These are phyloP conservation scores for Poecilia gillii DNA, from an alignment of 2,797 vertebrate species.

Conservation along the genomic window DNA sequence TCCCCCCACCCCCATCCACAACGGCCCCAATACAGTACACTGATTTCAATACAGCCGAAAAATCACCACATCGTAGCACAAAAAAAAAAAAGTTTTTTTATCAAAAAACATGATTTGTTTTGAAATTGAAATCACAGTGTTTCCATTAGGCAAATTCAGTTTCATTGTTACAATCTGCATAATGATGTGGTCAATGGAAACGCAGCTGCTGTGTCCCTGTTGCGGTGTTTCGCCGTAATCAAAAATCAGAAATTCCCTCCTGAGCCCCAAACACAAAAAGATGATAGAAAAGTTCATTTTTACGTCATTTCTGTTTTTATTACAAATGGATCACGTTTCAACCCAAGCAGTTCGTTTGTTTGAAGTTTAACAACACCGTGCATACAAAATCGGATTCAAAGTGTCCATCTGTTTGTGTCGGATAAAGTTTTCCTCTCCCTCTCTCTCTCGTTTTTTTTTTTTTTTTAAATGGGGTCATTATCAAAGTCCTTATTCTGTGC, in stretches of 20 bases:
- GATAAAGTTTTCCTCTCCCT: conserved; percentile 47
- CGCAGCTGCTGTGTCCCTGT: neutral
- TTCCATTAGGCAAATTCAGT: too few relatives aligned
- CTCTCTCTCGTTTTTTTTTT: conserved; percentile 21
- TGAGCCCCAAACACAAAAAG: conserved; percentile 17
- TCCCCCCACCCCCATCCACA: too few relatives aligned
- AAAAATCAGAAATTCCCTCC: conserved; percentile 19
- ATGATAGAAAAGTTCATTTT: conserved; percentile 24
- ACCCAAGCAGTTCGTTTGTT: conserved; percentile 62
- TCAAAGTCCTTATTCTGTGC: conserved; percentile 78
- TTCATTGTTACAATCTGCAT: too few relatives aligned
- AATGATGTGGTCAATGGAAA: too few relatives aligned
- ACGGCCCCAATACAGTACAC: too few relatives aligned
- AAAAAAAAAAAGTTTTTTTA: too few relatives aligned
- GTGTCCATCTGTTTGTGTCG: conserved; percentile 70
- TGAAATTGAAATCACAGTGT: too few relatives aligned
- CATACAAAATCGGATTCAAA: conserved; percentile 81
- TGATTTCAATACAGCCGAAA: too few relatives aligned
- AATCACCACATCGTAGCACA: too few relatives aligned
- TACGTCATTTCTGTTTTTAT: conserved; percentile 76
- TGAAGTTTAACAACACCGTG: conserved; percentile 70
- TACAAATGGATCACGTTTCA: conserved; percentile 81
- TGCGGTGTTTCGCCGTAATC: conserved; percentile 24
- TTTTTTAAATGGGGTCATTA: conserved; percentile 70
- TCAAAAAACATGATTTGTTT: too few relatives aligned